Conservation (phyloP, 2,888 invertebrate genomes). For the Eilema griseolum region DNA sequence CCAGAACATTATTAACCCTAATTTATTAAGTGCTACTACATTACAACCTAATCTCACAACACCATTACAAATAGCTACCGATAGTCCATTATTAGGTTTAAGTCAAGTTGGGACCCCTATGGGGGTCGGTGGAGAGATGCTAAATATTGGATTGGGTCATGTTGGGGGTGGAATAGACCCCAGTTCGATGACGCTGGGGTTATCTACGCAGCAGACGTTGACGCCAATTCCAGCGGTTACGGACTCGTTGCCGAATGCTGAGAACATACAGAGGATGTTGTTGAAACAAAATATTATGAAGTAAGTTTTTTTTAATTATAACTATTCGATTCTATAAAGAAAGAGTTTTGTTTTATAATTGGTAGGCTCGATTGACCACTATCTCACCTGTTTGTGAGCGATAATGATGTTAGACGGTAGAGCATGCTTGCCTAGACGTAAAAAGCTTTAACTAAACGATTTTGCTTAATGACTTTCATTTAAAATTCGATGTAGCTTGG, state of each 20-base stretch:
- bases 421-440: too few species aligned
- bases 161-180: constrained; percentile 33
- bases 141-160: constrained; percentile 55
- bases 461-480: too few species aligned
- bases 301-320: constrained; percentile 60
- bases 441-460: too few species aligned
- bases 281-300: constrained; percentile 84
- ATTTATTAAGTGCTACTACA: constrained; percentile 56
- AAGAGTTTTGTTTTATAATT: too few species aligned
- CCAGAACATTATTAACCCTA: constrained; percentile 56
- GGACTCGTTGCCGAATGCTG: constrained; percentile 71
- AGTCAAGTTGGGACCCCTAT: constrained; percentile 77
- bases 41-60: constrained; percentile 72
- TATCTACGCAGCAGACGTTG: constrained; percentile 59
- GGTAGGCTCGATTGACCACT: too few species aligned
- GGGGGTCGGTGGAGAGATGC: constrained; percentile 69
- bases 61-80: constrained; percentile 79
- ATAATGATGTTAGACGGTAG: too few species aligned
- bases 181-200: constrained; percentile 48
- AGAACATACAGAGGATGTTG: constrained; percentile 83
- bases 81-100: constrained; percentile 70
- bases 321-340: neutral
- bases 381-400: too few species aligned
- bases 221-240: constrained; percentile 65
- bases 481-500: too few species aligned